Conservation (phyloP, 1,140 invertebrate genomes). For the Physella acuta region DNA sequence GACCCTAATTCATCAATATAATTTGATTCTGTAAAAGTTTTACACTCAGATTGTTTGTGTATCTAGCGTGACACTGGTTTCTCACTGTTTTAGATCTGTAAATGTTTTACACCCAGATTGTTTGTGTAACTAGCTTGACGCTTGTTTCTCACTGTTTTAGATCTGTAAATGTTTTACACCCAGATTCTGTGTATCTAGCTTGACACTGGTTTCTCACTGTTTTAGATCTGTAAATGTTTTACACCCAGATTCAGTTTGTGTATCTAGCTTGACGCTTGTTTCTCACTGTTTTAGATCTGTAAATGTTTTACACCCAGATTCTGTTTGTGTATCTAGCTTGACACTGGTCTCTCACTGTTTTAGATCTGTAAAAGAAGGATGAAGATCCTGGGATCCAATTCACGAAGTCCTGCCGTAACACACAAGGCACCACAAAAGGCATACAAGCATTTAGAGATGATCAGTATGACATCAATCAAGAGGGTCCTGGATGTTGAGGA, state of each 20-base stretch:
- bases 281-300: constrained; percentile 63
- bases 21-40: constrained; percentile 76
- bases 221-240: no score
- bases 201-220: no score
- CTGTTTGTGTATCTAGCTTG: not conserved
- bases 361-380: constrained; percentile 78
- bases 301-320: constrained; percentile 73
- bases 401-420: constrained; percentile 57
- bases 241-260: no score
- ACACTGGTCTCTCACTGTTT: not conserved
- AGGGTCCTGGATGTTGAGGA: constrained; percentile 87
- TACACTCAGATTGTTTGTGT: not conserved
- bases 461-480: constrained; percentile 84
- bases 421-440: constrained; percentile 70
- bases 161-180: no score
- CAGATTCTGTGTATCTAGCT: no score
- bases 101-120: no score
- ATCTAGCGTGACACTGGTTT: not conserved
- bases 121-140: no score
- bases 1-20: not conserved
- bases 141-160: no score
- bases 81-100: constrained; percentile 67
- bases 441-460: constrained; percentile 87
- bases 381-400: constrained; percentile 33
- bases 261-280: no score